phyloP scores from a whole-genome alignment of 2,797 vertebrate species.

The Spondyliosoma cantharus region DNA sequence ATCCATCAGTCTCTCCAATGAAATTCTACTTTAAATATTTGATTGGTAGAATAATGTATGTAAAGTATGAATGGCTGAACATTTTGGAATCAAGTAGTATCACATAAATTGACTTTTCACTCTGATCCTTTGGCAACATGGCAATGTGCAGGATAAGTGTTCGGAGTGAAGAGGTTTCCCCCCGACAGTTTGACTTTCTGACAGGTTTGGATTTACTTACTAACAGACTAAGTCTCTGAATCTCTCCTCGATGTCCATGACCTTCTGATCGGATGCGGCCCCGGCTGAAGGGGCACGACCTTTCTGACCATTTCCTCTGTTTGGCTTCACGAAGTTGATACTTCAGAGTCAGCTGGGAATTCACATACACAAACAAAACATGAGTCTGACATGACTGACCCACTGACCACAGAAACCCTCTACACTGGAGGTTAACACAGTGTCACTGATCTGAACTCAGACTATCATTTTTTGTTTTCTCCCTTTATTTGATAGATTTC shows the following conservation, averaged over 20 bases:
- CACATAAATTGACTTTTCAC: neutral
- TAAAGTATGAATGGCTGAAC: too few species aligned
- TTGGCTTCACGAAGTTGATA: conserved; percentile 46
- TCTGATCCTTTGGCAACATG: neutral
- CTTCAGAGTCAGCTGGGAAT: conserved; percentile 64
- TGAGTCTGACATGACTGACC: conserved; percentile 1
- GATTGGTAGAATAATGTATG: too few species aligned
- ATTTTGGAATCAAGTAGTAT: neutral
- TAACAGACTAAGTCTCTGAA: neutral
- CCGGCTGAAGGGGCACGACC: conserved; percentile 50
- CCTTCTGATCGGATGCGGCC: conserved; percentile 58
- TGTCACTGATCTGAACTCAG: neutral
- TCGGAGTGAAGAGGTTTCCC: neutral
- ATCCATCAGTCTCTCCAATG: too few species aligned
- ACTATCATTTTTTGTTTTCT: too few species aligned
- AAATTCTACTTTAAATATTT: too few species aligned
- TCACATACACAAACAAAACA: conserved; percentile 45
- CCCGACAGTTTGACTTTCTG: neutral
- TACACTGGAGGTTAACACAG: neutral
- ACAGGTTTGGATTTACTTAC: conserved; percentile 18
- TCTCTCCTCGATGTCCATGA: conserved; percentile 23
- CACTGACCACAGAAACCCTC: neutral
- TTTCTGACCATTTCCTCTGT: conserved; percentile 45
- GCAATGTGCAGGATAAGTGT: neutral
- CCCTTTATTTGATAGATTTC: too few species aligned